Evolutionary conservation across 2,888 invertebrate species (phyloP).

Genomic region (Morpho achilles): DNA sequence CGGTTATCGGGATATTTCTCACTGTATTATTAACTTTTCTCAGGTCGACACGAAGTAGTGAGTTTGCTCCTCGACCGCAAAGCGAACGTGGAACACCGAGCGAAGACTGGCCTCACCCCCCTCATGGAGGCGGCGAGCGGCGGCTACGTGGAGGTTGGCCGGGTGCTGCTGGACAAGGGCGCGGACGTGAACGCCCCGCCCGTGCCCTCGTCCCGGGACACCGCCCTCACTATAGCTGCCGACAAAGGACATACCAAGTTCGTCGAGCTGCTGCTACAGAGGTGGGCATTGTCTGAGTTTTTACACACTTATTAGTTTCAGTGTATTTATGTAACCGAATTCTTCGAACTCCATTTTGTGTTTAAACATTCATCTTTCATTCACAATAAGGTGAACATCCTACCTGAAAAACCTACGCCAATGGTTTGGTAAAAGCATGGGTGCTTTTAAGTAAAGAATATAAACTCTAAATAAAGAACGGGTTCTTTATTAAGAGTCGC

Average conservation of each 20-base stretch:
- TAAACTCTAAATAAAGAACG: too few species aligned
- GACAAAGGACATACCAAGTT: conserved; percentile 99
- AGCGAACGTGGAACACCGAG: conserved; percentile 99
- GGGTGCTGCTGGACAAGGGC: conserved; percentile 95
- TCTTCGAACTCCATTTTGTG: too few species aligned
- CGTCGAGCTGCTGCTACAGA: conserved; percentile 88
- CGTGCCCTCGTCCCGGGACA: conserved; percentile 98
- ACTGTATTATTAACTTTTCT: not conserved
- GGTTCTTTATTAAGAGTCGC: too few species aligned
- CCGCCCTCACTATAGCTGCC: conserved; percentile 99
- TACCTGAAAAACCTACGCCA: too few species aligned
- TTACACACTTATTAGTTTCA: too few species aligned
- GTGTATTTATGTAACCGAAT: too few species aligned
- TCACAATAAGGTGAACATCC: too few species aligned
- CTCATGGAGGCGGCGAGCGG: conserved; percentile 99
- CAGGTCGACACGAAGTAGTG: conserved; percentile 95
- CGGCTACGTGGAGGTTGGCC: conserved; percentile 98
- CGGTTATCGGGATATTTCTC: too few species aligned
- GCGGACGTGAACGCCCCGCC: conserved; percentile 99
- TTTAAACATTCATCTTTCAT: too few species aligned
- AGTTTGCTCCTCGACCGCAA: conserved; percentile 96
- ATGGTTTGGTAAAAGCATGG: too few species aligned
- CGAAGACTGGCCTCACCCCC: conserved; percentile 99
- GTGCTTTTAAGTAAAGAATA: too few species aligned
- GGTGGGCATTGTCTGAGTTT: conserved; percentile 43